Evolutionary conservation across 2,888 invertebrate genomes (phyloP), one percentile per base, ranked within the genome.

Genomic region (Oscheius sp.): DNA sequence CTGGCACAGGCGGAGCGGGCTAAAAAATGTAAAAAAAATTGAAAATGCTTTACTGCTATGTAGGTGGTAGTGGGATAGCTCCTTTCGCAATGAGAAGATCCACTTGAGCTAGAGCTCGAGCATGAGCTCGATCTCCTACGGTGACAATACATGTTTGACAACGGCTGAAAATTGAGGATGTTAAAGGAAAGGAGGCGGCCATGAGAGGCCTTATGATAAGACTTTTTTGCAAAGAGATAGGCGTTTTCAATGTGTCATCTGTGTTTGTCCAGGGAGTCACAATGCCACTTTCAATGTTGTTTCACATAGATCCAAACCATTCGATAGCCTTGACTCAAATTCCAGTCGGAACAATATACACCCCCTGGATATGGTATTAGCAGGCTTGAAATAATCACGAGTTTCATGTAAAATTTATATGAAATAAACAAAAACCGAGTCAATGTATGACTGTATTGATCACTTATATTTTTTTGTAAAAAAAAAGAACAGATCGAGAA

Each of bases 121-220:
- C 47, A 22, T 17, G 47, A 47, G 47, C 47, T 17, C 3, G 50
- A 8, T 2, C 4, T 26, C 3, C 50, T 30, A 50, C 50, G 28
- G 26, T 9, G 41, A 26, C 30, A 9, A 44, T 44, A 26, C 59
- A 44, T 26, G 59, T 44, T 24, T 44, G 41, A 54, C 54, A 14
- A 54, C 54, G 59, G 20, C 44, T n/a, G n/a, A n/a, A n/a, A n/a
- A n/a, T n/a, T 44, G 5, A 24, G 26, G 41, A 24, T 2, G n/a
- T 41, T 24, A n/a, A 24, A 9, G 26, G 59, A 28, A 17, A 59
- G 26, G 44, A 41, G 33, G 26, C 44, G 44, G 26, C 22, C 32
- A 44, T 22, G 14, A 41, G 41, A 57, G 57, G 59, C 59, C 41
- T 17, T 32, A 17, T 54, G 54, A 54, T 54, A 54, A 54, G 54